Evolutionary conservation across 2,797 vertebrate species (phyloP), one percentile per base, ranked within the genome.

Genomic region (Pempheris klunzingeri): DNA sequence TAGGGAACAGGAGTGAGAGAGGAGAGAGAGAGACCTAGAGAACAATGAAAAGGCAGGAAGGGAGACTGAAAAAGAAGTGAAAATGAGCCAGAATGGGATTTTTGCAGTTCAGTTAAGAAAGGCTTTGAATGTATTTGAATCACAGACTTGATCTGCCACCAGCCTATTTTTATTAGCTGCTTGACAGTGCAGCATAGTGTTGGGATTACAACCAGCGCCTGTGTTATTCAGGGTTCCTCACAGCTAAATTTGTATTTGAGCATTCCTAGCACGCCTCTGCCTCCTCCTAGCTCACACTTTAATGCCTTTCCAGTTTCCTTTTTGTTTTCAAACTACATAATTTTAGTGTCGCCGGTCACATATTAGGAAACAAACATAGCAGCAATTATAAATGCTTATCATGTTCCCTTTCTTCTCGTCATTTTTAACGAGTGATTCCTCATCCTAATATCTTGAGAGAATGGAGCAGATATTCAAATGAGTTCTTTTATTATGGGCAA

Each of bases 141-240:
- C 92, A 91, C 88, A 87, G 89, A 91, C 92, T 93, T 91, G 92
- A 95, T 95, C 92, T 92, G 93, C 93, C 92, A 91, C 82, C 87
- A 93, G 94, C 91, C 89, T 94, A 92, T 95, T 95, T 95, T 93
- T 94, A 95, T 96, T 93, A 95, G 92, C 92, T 90, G 94, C 91
- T 93, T 91, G 91, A 93, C 93, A 93, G 92, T 91, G 94, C 93
- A 89, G 92, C 91, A 76, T 95, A 94, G 93, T 92, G 92, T 87
- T 87, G 85, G 91, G 91, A 94, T 95, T 95, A 94, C 94, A 93
- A 91, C 84, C 90, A 83, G 83, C 68, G 87, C 84, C 90, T 89
- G 88, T 93, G 94, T 94, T 93, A 90, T 88, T 89, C 90, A 83
- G 92, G 82, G 87, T 88, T 91, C 89, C 92, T 92, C 85, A 80